These are phyloP conservation scores for Macropodus opercularis DNA, from an alignment of 2,797 vertebrate species.

Conservation along the genomic window DNA sequence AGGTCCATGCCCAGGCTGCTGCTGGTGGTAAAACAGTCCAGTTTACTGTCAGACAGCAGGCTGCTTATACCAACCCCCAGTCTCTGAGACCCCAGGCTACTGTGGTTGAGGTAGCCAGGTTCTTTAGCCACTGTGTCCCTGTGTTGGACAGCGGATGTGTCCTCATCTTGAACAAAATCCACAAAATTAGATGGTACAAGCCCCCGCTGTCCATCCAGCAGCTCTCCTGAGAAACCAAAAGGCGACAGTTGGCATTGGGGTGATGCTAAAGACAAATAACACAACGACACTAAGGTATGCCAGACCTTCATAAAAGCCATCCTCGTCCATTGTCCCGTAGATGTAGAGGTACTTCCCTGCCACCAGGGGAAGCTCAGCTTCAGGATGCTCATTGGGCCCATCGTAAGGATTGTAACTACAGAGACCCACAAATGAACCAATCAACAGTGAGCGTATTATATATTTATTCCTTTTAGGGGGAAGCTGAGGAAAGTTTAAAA, in stretches of 20 bases:
- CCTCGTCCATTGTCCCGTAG: slow-evolving; percentile 98
- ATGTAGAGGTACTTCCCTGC: slow-evolving; percentile 98
- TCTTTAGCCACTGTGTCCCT: slow-evolving; percentile 85
- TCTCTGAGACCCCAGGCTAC: slow-evolving; percentile 79
- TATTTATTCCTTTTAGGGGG: slow-evolving; percentile 10
- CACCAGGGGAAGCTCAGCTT: slow-evolving; percentile 96
- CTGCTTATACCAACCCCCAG: slow-evolving; percentile 66
- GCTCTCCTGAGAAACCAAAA: slow-evolving; percentile 85
- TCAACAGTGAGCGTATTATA: not conserved
- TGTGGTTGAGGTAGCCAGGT: slow-evolving; percentile 88
- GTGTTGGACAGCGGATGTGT: slow-evolving; percentile 77
- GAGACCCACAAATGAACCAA: slow-evolving; percentile 17
- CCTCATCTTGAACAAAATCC: slow-evolving; percentile 93
- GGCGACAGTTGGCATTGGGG: slow-evolving; percentile 5
- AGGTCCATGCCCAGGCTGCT: slow-evolving; percentile 78
- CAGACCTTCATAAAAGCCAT: slow-evolving; percentile 97
- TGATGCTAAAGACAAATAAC: not conserved
- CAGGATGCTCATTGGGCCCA: slow-evolving; percentile 97
- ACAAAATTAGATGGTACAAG: slow-evolving; percentile 98
- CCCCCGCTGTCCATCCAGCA: slow-evolving; percentile 94
- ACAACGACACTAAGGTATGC: not conserved
- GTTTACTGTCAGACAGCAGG: slow-evolving; percentile 77
- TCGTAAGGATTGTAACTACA: slow-evolving; percentile 97
- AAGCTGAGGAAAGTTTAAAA: slow-evolving; percentile 27
- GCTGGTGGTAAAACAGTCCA: slow-evolving; percentile 73